Conservation (phyloP, 1,140 invertebrate species). For the Triops longicaudatus region DNA sequence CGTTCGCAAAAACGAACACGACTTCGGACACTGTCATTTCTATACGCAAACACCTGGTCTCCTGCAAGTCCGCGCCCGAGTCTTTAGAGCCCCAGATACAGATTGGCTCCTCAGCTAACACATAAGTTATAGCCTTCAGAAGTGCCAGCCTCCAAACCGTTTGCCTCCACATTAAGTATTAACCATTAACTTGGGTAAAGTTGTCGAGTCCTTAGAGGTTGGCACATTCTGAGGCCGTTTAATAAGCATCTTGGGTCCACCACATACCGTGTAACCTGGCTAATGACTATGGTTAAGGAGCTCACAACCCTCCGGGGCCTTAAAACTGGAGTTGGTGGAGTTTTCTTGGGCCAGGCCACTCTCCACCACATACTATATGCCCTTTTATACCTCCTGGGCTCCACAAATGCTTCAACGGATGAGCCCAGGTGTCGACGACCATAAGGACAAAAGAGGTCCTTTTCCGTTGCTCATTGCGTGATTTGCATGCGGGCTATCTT, state of each 20-base stretch:
- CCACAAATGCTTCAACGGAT: not conserved
- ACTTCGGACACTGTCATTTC: not conserved
- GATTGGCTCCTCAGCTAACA: slow-evolving; percentile 9
- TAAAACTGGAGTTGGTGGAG: not conserved
- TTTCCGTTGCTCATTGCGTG: slow-evolving; percentile 2
- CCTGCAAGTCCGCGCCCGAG: not conserved
- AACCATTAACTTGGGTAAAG: slow-evolving; percentile 15
- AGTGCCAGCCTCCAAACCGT: not conserved
- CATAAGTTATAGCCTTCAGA: not conserved
- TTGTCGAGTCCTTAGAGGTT: slow-evolving; percentile 14
- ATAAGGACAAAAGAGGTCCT: slow-evolving; percentile 3
- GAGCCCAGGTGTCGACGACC: slow-evolving; percentile 8
- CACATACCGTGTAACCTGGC: slow-evolving; percentile 29
- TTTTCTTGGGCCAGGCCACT: not conserved
- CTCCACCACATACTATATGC: not conserved
- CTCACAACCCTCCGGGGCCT: not conserved
- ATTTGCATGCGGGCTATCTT: not conserved
- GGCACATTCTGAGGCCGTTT: slow-evolving; percentile 28
- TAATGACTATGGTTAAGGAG: slow-evolving; percentile 29
- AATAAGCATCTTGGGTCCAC: slow-evolving; percentile 29
- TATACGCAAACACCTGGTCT: not conserved
- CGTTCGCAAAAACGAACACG: not conserved
- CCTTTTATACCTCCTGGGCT: not conserved
- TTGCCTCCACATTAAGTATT: slow-evolving; percentile 15
- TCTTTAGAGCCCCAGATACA: not conserved